Evolutionary conservation across 2,797 vertebrate species (phyloP).

Genomic region (Selene dorsalis): DNA sequence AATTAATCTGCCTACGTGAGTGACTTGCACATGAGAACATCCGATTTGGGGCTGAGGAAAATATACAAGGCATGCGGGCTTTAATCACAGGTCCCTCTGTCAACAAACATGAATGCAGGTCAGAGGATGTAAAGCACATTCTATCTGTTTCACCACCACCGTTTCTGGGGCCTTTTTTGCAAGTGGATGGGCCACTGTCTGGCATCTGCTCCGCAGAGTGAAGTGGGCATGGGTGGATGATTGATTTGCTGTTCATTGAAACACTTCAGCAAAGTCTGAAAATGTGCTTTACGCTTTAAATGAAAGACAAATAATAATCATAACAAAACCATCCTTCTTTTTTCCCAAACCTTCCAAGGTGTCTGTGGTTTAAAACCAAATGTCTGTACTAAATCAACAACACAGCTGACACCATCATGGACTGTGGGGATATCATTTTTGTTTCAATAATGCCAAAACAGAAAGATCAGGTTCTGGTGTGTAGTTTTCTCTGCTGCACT

Average conservation of each 20-base stretch:
- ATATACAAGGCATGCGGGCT: slow-evolving; percentile 82
- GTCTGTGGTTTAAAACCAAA: slow-evolving; percentile 23
- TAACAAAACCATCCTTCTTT: background rate
- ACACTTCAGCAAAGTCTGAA: slow-evolving; percentile 7
- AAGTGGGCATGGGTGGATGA: slow-evolving; percentile 11
- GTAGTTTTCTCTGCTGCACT: slow-evolving; percentile 30
- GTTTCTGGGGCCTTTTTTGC: slow-evolving; percentile 56
- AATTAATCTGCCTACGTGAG: slow-evolving; percentile 80
- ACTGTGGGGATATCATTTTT: slow-evolving; percentile 1
- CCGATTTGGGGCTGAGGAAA: slow-evolving; percentile 80
- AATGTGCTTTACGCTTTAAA: slow-evolving; percentile 22
- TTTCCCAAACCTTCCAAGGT: slow-evolving; percentile 31
- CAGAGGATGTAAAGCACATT: slow-evolving; percentile 77
- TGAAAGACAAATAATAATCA: background rate
- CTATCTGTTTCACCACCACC: slow-evolving; percentile 73
- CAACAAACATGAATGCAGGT: slow-evolving; percentile 85
- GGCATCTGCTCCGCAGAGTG: slow-evolving; percentile 11
- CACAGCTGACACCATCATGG: slow-evolving; percentile 7
- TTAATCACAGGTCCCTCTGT: slow-evolving; percentile 84
- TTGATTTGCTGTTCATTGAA: slow-evolving; percentile 16
- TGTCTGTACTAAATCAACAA: slow-evolving; percentile 18
- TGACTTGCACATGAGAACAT: slow-evolving; percentile 81
- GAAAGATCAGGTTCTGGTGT: background rate
- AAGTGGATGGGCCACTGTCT: slow-evolving; percentile 25
- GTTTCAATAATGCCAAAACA: background rate